Base-by-base conservation (phyloP, 2,797 vertebrate species). In the Urophycis tenuis region DNA sequence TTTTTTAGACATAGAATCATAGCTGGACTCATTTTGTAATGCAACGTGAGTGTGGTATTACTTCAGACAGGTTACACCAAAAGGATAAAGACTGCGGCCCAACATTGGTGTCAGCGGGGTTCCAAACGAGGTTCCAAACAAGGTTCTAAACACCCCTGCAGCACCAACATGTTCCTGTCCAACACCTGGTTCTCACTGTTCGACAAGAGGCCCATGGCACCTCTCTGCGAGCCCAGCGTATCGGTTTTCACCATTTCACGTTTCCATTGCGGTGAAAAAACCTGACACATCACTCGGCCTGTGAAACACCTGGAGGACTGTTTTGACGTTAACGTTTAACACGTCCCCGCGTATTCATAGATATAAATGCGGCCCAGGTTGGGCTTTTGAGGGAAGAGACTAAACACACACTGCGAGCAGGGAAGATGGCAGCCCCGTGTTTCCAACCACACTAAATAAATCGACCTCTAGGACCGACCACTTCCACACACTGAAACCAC, bases 121-220 rank as follows among this genome's bases (percentile, higher is more conserved):
- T 39, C n/a, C n/a, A n/a, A n/a, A n/a, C n/a, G n/a, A n/a, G n/a
- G n/a, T n/a, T n/a, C n/a, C n/a, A n/a, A n/a, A n/a, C n/a, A n/a
- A n/a, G n/a, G n/a, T 67, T 29, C 60, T 29, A 67, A 29, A 29
- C 29, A 67, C 29, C 60, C 25, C 25, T 4, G 60, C 60, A 67
- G 60, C 60, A 29, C 29, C n/a, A 67, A n/a, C 60, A 67, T 10
- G 29, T 67, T 67, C 60, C 60, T 67, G 25, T 29, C n/a, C 29
- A 67, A 67, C 60, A 67, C 60, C 60, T 67, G 60, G 60, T 67
- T 67, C n/a, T 67, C 60, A 17, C 53, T 25, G 29, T 64, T 64
- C 53, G 11, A 25, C 53, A 64, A 64, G 53, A 25, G 29, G 53
- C 53, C 25, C 53, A 29, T 64, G 53, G 7, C 53, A 64, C 60